phyloP scores from a whole-genome alignment of 2,888 invertebrate genomes.

The Eurytoma californica region DNA sequence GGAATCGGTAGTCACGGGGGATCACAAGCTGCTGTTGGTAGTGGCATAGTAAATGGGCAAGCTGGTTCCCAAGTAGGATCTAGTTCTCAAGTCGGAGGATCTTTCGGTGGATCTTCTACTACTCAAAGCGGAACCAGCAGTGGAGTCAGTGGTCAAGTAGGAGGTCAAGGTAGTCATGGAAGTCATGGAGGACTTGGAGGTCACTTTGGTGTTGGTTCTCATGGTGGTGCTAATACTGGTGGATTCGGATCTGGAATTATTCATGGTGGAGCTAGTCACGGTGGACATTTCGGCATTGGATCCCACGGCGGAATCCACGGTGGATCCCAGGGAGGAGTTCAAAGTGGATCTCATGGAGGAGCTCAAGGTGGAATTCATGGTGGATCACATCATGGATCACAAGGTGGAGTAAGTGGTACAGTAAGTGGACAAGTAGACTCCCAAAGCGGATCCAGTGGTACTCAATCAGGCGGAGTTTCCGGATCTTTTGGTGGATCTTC shows the following conservation, averaged over 20 bases:
- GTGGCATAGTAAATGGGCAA: neutral
- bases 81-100: no score
- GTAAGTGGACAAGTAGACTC: neutral
- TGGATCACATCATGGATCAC: neutral
- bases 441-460: neutral
- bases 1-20: conserved; percentile 17
- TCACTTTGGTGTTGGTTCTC: neutral
- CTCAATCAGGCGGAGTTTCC: neutral
- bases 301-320: neutral
- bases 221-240: neutral
- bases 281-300: conserved; percentile 12
- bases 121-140: conserved; percentile 15
- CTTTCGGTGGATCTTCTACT: conserved; percentile 3
- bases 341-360: neutral
- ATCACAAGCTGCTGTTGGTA: neutral
- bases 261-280: conserved; percentile 3
- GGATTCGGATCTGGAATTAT: neutral
- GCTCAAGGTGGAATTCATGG: conserved; percentile 2
- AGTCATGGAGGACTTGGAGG: neutral
- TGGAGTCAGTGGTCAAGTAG: neutral
- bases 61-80: neutral
- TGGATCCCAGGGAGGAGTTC: neutral
- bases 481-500: neutral
- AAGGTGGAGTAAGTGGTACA: neutral
- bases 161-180: conserved; percentile 2